Conservation (phyloP, 2,797 vertebrate species). For the Alosa sapidissima region DNA sequence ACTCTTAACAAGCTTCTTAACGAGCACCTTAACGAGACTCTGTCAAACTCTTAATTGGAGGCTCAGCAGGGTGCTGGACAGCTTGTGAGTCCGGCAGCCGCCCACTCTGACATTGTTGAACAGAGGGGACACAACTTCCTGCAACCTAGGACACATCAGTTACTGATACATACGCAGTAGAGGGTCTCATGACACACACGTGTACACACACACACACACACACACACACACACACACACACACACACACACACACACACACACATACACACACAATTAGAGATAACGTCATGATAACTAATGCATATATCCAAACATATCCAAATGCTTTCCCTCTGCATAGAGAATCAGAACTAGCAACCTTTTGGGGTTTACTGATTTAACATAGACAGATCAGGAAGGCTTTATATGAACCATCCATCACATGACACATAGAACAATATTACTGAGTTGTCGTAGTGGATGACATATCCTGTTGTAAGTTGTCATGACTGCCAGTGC, state of each 20-base stretch:
- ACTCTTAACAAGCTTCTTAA: neutral
- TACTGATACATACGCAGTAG: neutral
- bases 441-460: no score
- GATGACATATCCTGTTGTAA: no score
- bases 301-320: no score
- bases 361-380: no score
- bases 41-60: slow-evolving; percentile 53
- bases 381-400: no score
- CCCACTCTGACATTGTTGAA: neutral
- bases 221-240: neutral
- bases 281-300: no score
- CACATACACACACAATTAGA: neutral
- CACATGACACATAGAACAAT: no score
- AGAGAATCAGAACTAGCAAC: no score
- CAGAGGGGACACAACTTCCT: neutral
- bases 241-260: neutral
- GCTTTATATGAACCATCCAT: no score
- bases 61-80: slow-evolving; percentile 37
- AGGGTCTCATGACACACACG: neutral
- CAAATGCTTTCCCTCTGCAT: neutral
- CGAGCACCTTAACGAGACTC: slow-evolving; percentile 41
- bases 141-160: neutral
- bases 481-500: no score
- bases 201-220: neutral
- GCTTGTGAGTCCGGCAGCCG: neutral